Percentiles rank a stretch among this genome's conserved stretches.
phyloP scores from a whole-genome alignment of 1,140 invertebrate genomes.

The Olivierus martensii region DNA sequence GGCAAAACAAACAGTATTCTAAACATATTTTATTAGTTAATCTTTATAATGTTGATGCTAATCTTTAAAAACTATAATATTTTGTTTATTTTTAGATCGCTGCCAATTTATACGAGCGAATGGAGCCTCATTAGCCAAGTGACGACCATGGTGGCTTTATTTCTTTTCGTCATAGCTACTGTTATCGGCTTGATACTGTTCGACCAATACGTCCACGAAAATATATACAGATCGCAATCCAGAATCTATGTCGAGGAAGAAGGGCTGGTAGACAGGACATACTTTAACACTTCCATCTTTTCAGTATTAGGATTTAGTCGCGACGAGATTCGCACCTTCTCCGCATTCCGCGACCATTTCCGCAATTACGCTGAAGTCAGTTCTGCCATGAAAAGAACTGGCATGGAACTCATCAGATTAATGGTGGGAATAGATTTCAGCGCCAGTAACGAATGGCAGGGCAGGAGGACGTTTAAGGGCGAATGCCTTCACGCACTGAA shows the following conservation, averaged over 20 bases:
- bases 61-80: too few species aligned
- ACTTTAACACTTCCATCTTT: slow-evolving; percentile 10
- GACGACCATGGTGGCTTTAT: slow-evolving; percentile 10
- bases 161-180: slow-evolving; percentile 11
- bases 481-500: slow-evolving; percentile 25
- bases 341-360: slow-evolving; percentile 22
- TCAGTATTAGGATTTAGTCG: slow-evolving; percentile 11
- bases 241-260: not conserved
- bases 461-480: slow-evolving; percentile 33
- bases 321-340: slow-evolving; percentile 7
- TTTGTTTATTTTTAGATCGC: too few species aligned
- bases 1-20: too few species aligned
- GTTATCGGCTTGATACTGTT: slow-evolving; percentile 11
- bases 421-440: slow-evolving; percentile 39
- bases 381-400: slow-evolving; percentile 26
- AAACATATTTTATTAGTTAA: too few species aligned
- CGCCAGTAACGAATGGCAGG: slow-evolving; percentile 41
- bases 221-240: not conserved
- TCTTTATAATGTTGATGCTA: too few species aligned
- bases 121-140: too few species aligned
- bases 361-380: slow-evolving; percentile 28
- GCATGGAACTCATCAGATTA: slow-evolving; percentile 26
- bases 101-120: too few species aligned
- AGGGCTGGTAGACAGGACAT: not conserved
- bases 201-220: slow-evolving; percentile 9